Evolutionary conservation across 1,140 invertebrate genomes (phyloP), one percentile per base, ranked within the genome.

Genomic region (Pseudoatta argentina): DNA sequence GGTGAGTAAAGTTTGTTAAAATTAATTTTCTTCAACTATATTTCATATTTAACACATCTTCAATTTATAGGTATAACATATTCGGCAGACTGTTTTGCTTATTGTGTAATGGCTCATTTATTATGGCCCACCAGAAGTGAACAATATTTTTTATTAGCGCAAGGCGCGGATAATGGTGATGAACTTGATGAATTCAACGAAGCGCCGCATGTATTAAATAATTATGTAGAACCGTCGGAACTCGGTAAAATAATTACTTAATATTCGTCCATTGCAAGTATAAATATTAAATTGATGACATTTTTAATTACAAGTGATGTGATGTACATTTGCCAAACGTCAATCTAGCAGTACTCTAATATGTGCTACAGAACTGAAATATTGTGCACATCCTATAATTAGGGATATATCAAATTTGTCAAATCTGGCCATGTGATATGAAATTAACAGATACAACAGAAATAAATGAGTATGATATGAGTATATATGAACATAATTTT

Each of bases 111-210:
- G 97, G 97, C 98, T 0, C 98, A 99, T 94, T 95, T 99, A 73
- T 95, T 99, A 81, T 99, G 98, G 98, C 98, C 98, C 21, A 98
- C 98, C 63, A 95, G 98, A 85, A 98, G 97, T 48, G 98, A 98
- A 89, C 98, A 99, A 94, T 99, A 99, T 95, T 97, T 99, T 91
- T 95, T 98, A 66, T 95, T 98, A 4, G 97, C 97, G 94, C 97
- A 96, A 90, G 95, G 96, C 93, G 96, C 96, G 53, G 97, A 98
- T 89, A 94, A 97, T 95, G 96, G 97, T 24, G 96, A 98, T 88
- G 98, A 99, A 94, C 94, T 99, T 64, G 98, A 98, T 91, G 98
- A 98, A 94, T 98, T 99, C 92, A 98, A 98, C 93, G 98, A 99
- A 95, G 98, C 98, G n/a, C 98, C 98, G 0, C 98, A 98, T 93